Evolutionary conservation across 2,888 invertebrate species (phyloP).

Genomic region (Lithophane socia): DNA sequence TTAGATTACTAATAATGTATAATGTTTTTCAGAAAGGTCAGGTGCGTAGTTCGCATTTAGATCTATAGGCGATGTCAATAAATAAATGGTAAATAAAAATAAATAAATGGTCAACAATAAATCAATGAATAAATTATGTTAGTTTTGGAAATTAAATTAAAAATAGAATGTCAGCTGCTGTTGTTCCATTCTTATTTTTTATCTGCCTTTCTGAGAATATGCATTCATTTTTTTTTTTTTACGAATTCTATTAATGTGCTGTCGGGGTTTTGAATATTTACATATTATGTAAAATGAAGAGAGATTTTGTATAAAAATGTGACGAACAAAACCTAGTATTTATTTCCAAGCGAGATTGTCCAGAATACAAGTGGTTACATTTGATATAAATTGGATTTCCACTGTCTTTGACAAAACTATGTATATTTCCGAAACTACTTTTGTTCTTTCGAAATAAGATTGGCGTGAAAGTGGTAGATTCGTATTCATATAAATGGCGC

Average conservation of each 20-base stretch:
- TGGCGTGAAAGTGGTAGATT: constrained; percentile 46
- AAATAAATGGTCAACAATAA: too few species aligned
- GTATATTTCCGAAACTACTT: constrained; percentile 54
- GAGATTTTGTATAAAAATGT: background rate
- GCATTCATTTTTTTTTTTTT: constrained; percentile 14
- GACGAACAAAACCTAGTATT: constrained; percentile 29
- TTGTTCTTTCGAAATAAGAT: constrained; percentile 58
- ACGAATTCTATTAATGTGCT: background rate
- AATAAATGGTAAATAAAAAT: too few species aligned
- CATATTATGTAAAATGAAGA: background rate
- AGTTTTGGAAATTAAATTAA: constrained; percentile 45
- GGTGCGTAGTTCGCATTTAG: constrained; percentile 12
- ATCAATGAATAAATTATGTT: constrained; percentile 1
- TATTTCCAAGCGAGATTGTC: constrained; percentile 43
- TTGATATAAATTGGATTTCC: constrained; percentile 62
- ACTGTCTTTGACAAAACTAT: constrained; percentile 47
- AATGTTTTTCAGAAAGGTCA: background rate
- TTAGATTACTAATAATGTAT: background rate
- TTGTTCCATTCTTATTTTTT: constrained; percentile 19
- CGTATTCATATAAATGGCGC: constrained; percentile 16
- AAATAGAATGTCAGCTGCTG: constrained; percentile 29
- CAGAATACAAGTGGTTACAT: constrained; percentile 50
- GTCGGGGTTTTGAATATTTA: background rate
- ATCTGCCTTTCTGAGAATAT: constrained; percentile 3
- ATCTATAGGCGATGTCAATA: constrained; percentile 24